phyloP scores from a whole-genome alignment of 1,140 invertebrate genomes.

The Colletes gigas region DNA sequence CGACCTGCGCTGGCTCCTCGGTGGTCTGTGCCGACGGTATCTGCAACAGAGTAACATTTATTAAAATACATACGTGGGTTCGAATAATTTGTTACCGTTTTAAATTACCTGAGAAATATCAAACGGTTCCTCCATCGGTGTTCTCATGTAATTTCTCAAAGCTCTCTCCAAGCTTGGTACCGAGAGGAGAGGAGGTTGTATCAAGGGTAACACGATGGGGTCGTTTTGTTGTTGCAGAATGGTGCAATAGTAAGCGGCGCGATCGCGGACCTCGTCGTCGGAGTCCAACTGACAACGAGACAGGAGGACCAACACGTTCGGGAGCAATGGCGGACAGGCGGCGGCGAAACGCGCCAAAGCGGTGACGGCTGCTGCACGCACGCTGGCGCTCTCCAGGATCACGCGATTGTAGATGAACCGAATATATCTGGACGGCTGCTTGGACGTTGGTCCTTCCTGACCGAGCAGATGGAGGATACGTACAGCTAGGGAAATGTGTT shows the following conservation, averaged over 20 bases:
- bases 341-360: conserved; percentile 99
- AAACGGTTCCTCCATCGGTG: conserved; percentile 88
- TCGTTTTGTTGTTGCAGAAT: conserved; percentile 88
- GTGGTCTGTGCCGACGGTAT: conserved; percentile 73
- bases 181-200: conserved; percentile 86
- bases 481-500: conserved; percentile 98
- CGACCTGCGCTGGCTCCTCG: conserved; percentile 72
- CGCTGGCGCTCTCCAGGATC: conserved; percentile 96
- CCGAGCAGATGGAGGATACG: conserved; percentile 98
- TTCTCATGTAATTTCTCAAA: conserved; percentile 90
- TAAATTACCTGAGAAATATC: conserved; percentile 86
- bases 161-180: conserved; percentile 93
- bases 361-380: conserved; percentile 97
- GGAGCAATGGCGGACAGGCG: conserved; percentile 93
- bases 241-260: conserved; percentile 97
- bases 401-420: conserved; percentile 99
- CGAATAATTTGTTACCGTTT: background rate
- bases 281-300: conserved; percentile 96
- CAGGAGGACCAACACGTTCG: conserved; percentile 91
- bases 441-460: conserved; percentile 96
- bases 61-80: background rate
- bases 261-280: conserved; percentile 98
- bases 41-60: conserved; percentile 49
- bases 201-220: conserved; percentile 73
- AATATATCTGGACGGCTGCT: conserved; percentile 97